phyloP scores from a whole-genome alignment of 2,888 invertebrate species.

The Lepidonotus clava region DNA sequence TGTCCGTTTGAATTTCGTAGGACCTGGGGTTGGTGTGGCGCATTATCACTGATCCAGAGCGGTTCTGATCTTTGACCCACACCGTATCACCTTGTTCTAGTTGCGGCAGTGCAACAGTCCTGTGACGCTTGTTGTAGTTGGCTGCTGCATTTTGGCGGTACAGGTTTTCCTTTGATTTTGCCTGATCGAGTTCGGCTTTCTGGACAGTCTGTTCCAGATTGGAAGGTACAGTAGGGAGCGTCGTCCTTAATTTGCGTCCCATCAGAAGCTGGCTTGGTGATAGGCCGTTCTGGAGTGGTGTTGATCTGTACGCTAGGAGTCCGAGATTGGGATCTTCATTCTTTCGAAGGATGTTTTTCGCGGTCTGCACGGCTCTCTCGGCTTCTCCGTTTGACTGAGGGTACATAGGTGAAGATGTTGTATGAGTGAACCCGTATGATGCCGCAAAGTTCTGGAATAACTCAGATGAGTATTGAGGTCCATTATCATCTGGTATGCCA shows the following conservation, averaged over 20 bases:
- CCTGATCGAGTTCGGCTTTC: no score
- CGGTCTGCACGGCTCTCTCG: neutral
- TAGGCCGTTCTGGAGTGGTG: neutral
- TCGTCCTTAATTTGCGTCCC: neutral
- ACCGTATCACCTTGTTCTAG: no score
- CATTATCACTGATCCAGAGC: no score
- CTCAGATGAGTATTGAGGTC: neutral
- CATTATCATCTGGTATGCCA: slow-evolving; percentile 5
- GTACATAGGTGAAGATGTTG: neutral
- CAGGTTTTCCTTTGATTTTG: no score
- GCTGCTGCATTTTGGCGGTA: no score
- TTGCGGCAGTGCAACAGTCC: no score
- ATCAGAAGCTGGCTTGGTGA: neutral
- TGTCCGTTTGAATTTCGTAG: no score
- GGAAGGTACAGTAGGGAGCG: no score
- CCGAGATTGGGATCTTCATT: neutral
- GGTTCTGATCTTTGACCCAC: no score
- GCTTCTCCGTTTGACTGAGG: slow-evolving; percentile 7
- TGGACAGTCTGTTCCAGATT: no score
- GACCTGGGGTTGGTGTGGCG: no score
- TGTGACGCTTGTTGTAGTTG: no score
- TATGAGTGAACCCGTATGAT: neutral
- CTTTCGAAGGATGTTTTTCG: neutral
- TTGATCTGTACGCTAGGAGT: neutral
- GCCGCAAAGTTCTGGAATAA: neutral